Base-by-base conservation (phyloP, 2,888 invertebrate species). In the Alitta virens region DNA sequence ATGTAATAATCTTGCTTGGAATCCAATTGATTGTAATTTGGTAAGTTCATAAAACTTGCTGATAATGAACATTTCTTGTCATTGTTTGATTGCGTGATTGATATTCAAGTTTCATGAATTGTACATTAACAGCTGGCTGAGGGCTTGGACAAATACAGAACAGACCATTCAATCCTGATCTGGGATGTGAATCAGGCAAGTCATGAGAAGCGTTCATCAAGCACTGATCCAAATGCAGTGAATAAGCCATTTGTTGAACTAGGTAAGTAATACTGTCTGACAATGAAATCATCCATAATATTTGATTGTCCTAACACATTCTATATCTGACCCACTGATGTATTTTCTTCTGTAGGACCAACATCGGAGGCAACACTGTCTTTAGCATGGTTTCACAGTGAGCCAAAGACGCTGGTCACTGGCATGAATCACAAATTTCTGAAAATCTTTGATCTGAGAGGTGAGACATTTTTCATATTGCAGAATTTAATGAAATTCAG, bases 391-490 rank as follows among this genome's bases (percentile, higher is more conserved):
- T 68, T 69, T 51, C 25, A 58, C 14, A 52, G 40, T 16, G 51
- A 57, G 23, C 61, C 63, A 14, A 61, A 60, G 38, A 63, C 64
- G 7, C 60, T 71, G 23, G 64, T 70, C 9, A 63, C 92, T n/a
- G 94, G 94, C 53, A 91, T 94, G 86, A 94, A 92, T 82, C 94
- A 92, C 80, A 94, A 94, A 75, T 88, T 89, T 74, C 88, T 97
- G 50, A 91, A 92, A 82, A 86, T 96, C 40, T 91, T 91, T 77
- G 96, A 96, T 83, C 86, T 94, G 2, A 85, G 95, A 86, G 94
- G 94, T 92, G 82, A 75, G 73, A 63, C n/a, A n/a, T n/a, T n/a
- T n/a, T 54, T 54, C 42, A 50, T 16, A 23, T 2, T 53, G 5
- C 42, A 40, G 23, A 42, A 2, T 55, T 38, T 40, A 42, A 38